These are phyloP conservation scores for Hyles vespertilio DNA, from an alignment of 1,140 invertebrate species.

Conservation along the genomic window DNA sequence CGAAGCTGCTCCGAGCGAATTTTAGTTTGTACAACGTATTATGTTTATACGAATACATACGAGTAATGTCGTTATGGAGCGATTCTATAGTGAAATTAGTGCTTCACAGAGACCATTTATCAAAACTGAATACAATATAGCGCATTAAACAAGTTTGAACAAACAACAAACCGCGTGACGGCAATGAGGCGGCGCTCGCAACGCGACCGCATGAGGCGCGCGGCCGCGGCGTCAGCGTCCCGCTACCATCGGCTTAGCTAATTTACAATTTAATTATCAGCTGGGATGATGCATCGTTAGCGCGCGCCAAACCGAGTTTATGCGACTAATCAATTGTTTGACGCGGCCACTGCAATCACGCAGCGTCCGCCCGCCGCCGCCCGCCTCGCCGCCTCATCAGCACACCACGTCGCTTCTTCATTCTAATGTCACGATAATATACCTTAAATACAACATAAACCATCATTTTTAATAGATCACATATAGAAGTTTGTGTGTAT, in stretches of 20 bases:
- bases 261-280: conserved; percentile 75
- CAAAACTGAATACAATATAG: no score
- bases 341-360: conserved; percentile 72
- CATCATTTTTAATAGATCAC: no score
- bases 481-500: not conserved
- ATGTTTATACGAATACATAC: no score
- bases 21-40: conserved; percentile 20
- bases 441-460: no score
- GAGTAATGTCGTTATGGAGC: no score
- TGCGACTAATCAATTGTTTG: conserved; percentile 76
- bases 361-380: conserved; percentile 32
- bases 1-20: conserved; percentile 46
- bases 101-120: no score
- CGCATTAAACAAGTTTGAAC: conserved; percentile 11
- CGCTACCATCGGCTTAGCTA: conserved; percentile 70
- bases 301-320: conserved; percentile 73
- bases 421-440: not conserved
- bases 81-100: no score
- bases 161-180: conserved; percentile 22
- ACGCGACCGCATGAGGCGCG: conserved; percentile 26
- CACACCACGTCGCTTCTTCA: conserved; percentile 3
- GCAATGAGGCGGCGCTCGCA: conserved; percentile 20
- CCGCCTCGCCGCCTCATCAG: conserved; percentile 11
- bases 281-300: conserved; percentile 72
- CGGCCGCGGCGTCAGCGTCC: conserved; percentile 38